Evolutionary conservation across 2,888 invertebrate species (phyloP), one percentile per base, ranked within the genome.

Genomic region (Dascillus cervinus): DNA sequence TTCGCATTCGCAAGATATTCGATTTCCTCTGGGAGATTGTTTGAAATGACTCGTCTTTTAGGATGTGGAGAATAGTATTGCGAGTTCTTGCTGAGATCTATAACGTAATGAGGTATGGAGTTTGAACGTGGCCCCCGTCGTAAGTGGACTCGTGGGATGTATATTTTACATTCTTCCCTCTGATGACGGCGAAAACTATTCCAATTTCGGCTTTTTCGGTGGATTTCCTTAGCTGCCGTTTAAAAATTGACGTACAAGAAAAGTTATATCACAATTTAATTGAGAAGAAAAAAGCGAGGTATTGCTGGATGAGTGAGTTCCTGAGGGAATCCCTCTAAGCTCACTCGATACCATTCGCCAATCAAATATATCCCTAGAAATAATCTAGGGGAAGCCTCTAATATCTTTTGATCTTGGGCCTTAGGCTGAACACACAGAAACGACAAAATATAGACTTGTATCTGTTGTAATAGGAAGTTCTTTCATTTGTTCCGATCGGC

Each of bases 1-100:
- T 55, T 53, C 51, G 49, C 44, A 48, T 50, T 46, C 47, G 50
- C 43, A 46, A 47, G 47, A 41, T 49, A 52, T 52, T 51, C 49
- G 50, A 57, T 57, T 57, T 56, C 56, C 56, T 54, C 22, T 13
- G 56, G 55, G 56, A 55, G 38, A 41, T 33, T 37, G 44, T 31
- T 41, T 44, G 29, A 42, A 40, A 39, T 39, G 41, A 34, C 39
- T 37, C 41, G 39, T 44, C 44, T 44, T n/a, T n/a, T n/a, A n/a
- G n/a, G n/a, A n/a, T n/a, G n/a, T 44, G 37, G 40, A 40, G 29
- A 32, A 26, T 27, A 29, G 29, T 30, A 32, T 35, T 29, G 39
- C 27, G 28, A 35, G 34, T 39, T 35, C 39, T 41, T 46, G 43
- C 43, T 32, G 43, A 44, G 43, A 44, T 46, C 41, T 41, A 44